A percentile compares a stretch with the other conserved stretches of the same genome.
Conservation (phyloP, 2,113 vertebrate species). For the Bubo scandiacus region DNA sequence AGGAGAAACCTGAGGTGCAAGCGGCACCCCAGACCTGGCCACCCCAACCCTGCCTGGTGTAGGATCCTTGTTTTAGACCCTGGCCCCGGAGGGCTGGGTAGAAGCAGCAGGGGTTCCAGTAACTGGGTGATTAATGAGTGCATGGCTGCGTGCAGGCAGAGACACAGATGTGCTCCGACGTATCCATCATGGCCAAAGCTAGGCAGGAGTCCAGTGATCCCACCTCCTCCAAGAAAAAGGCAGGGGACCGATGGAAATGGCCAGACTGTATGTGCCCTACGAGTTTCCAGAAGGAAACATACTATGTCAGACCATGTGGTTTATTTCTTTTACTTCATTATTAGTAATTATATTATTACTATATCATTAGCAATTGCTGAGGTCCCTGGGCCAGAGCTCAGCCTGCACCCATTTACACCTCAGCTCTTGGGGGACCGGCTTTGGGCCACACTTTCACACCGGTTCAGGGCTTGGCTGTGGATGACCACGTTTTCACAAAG, state of each 20-base stretch:
- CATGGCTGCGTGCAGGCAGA: background rate
- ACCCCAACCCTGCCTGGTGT: background rate
- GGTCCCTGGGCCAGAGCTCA: background rate
- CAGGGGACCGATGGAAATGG: background rate
- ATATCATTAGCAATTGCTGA: background rate
- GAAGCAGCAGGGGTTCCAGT: background rate
- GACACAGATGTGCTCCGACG: background rate
- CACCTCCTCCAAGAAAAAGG: background rate
- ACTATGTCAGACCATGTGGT: background rate
- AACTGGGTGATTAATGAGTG: background rate
- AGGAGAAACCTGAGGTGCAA: background rate
- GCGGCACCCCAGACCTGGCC: background rate
- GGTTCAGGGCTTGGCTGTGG: background rate
- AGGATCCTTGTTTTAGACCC: background rate
- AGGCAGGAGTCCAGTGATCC: background rate
- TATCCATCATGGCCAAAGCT: background rate
- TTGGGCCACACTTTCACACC: background rate
- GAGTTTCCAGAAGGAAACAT: background rate
- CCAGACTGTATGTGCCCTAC: background rate
- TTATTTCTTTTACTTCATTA: background rate
- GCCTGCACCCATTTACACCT: background rate
- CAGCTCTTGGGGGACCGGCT: background rate
- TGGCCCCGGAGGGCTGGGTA: accelerated
- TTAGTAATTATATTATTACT: background rate
- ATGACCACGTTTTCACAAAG: background rate